Percentiles rank a stretch among this genome's conserved stretches.
Evolutionary conservation across 2,797 vertebrate species (phyloP).

Genomic region (Petrocephalus sullivani): DNA sequence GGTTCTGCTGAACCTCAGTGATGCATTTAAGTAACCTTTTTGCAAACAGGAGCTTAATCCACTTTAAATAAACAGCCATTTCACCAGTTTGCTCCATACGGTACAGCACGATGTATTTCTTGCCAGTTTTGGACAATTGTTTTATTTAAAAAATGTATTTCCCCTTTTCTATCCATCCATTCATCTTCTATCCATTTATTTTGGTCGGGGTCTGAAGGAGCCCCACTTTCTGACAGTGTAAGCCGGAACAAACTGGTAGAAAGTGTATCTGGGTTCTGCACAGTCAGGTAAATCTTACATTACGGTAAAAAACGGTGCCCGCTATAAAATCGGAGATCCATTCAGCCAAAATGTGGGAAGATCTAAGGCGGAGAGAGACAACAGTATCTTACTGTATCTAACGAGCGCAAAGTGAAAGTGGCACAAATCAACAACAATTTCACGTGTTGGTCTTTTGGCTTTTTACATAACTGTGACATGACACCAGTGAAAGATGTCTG

Average conservation of each 20-base stretch:
- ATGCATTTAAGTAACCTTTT: background rate
- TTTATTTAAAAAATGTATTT: background rate
- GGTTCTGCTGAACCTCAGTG: background rate
- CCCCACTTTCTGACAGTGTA: background rate
- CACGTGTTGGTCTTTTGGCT: background rate
- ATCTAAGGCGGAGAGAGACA: background rate
- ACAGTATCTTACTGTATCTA: background rate
- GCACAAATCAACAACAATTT: background rate
- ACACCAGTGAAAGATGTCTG: background rate
- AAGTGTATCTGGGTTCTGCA: background rate
- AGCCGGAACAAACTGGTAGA: background rate
- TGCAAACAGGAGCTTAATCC: background rate
- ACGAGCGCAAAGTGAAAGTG: background rate
- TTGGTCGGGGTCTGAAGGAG: background rate
- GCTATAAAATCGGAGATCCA: background rate
- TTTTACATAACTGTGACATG: constrained; percentile 14
- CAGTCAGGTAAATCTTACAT: background rate
- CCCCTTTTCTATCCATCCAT: background rate
- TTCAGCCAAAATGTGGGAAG: background rate
- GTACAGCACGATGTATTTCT: background rate
- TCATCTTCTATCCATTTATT: background rate
- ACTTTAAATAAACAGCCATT: background rate
- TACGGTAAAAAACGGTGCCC: background rate
- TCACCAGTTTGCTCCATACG: background rate
- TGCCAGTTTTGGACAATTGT: background rate